phyloP scores from a whole-genome alignment of 2,888 invertebrate genomes.

The Drosophila mimica region DNA sequence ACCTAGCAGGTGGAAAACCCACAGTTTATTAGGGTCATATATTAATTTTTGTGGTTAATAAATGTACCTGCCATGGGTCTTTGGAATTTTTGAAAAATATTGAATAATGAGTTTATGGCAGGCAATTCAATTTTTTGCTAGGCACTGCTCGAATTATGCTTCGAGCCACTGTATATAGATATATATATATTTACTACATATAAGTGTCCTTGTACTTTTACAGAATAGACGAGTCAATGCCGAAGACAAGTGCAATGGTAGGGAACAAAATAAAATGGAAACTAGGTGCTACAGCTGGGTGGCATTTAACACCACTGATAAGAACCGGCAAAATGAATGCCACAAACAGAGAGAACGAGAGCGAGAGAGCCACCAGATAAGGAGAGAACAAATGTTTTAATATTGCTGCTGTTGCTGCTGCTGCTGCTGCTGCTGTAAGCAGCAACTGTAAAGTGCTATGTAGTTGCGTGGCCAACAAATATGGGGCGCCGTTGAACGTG shows the following conservation, averaged over 20 bases:
- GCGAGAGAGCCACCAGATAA: slow-evolving; percentile 2
- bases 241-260: slow-evolving; percentile 52
- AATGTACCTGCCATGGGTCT: no score
- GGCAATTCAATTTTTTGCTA: no score
- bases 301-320: slow-evolving; percentile 64
- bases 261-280: slow-evolving; percentile 22
- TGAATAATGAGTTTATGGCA: no score
- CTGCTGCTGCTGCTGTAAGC: slow-evolving; percentile 44
- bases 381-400: slow-evolving; percentile 10
- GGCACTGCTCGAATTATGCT: no score
- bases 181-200: slow-evolving; percentile 36
- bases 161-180: neutral
- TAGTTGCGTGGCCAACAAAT: slow-evolving; percentile 53
- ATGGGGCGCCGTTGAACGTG: slow-evolving; percentile 30
- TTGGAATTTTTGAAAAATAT: no score
- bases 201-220: slow-evolving; percentile 79
- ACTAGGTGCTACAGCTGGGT: slow-evolving; percentile 18
- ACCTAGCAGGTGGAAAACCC: no score
- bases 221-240: slow-evolving; percentile 72
- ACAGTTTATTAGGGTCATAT: no score
- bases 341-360: slow-evolving; percentile 4
- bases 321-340: slow-evolving; percentile 66
- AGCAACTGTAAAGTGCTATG: slow-evolving; percentile 61
- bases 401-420: slow-evolving; percentile 15
- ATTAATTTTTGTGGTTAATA: no score